Evolutionary conservation across 2,113 vertebrate genomes (phyloP).

Genomic region (Pelecanoides urinatrix): DNA sequence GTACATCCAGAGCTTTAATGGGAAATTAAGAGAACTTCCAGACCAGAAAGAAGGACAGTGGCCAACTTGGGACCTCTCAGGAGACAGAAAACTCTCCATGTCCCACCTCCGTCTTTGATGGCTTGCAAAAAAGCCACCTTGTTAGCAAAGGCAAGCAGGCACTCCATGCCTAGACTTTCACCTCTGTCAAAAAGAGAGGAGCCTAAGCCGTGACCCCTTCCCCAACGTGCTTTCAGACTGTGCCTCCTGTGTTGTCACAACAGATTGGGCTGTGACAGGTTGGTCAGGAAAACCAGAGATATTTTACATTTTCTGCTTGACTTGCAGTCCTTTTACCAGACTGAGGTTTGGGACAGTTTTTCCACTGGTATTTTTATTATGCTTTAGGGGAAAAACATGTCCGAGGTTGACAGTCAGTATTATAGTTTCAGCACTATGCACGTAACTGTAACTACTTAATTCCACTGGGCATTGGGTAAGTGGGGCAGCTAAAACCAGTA

Average conservation of each 20-base stretch:
- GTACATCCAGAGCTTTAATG: not conserved
- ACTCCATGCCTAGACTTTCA: not conserved
- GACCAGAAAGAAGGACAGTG: not conserved
- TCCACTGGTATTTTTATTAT: constrained; percentile 6
- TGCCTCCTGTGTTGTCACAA: not conserved
- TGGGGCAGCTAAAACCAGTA: constrained; percentile 9
- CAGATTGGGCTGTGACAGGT: constrained; percentile 32
- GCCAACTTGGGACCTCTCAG: not conserved
- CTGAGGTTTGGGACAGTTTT: not conserved
- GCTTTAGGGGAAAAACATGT: constrained; percentile 24
- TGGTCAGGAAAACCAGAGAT: not conserved
- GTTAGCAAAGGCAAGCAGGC: not conserved
- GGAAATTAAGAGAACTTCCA: not conserved
- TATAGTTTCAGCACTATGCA: not conserved
- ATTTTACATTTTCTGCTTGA: constrained; percentile 39
- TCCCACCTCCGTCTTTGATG: not conserved
- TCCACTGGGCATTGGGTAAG: constrained; percentile 30
- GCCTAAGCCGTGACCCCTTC: not conserved
- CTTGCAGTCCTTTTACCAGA: constrained; percentile 13
- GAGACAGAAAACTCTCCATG: not conserved
- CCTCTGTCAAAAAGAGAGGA: constrained; percentile 38
- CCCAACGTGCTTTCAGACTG: not conserved
- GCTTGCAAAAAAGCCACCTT: not conserved
- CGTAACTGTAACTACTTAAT: constrained; percentile 44
- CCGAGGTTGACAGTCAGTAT: not conserved